A percentile compares a stretch with the other conserved stretches of the same genome.
phyloP scores from a whole-genome alignment of 2,797 vertebrate species.

The Microctenopoma steveboyesi region DNA sequence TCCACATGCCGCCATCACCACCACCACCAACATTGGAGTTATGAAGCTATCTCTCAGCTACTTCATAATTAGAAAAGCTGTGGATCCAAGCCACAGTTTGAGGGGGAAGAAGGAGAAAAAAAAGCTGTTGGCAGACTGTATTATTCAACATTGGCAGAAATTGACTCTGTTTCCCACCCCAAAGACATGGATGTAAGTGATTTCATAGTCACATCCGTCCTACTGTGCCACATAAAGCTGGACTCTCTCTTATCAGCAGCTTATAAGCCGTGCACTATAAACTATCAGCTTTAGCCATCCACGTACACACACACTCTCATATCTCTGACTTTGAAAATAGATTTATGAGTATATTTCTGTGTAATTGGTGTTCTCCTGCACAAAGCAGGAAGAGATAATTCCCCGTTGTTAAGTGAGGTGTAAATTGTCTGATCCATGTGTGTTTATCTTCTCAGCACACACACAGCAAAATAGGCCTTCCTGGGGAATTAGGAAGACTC shows the following conservation, averaged over 20 bases:
- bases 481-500: conserved; percentile 18
- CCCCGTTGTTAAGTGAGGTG: conserved; percentile 68
- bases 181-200: conserved; percentile 74
- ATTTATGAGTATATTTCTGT: conserved; percentile 54
- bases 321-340: conserved; percentile 51
- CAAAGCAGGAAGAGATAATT: conserved; percentile 66
- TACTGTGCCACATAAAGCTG: conserved; percentile 43
- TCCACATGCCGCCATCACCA: conserved; percentile 21
- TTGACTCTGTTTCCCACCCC: conserved; percentile 65
- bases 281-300: conserved; percentile 44
- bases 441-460: conserved; percentile 58
- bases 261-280: conserved; percentile 31
- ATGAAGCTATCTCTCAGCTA: conserved; percentile 66
- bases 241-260: conserved; percentile 52
- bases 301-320: not conserved
- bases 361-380: conserved; percentile 63
- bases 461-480: conserved; percentile 38
- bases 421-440: conserved; percentile 56
- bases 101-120: conserved; percentile 46
- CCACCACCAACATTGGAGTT: conserved; percentile 43
- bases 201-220: conserved; percentile 63
- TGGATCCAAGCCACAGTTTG: conserved; percentile 69
- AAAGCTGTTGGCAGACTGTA: conserved; percentile 68
- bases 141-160: conserved; percentile 78
- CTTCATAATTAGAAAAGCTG: conserved; percentile 77